Conservation (phyloP, 2,797 vertebrate species). For the Xenops minutus region DNA sequence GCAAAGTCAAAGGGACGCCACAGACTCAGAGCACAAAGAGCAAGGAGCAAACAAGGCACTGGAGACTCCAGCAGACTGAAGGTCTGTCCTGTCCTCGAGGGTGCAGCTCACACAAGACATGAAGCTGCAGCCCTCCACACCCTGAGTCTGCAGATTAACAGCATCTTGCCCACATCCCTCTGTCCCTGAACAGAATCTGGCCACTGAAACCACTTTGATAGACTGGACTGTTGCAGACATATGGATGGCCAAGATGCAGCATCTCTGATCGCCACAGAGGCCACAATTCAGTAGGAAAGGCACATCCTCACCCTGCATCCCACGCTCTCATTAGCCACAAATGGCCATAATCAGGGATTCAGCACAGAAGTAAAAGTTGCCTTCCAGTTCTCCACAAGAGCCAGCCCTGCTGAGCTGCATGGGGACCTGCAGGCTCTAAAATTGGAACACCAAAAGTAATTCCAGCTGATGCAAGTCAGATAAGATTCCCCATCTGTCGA, state of each 20-base stretch:
- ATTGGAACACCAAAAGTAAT: not conserved
- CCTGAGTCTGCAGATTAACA: not conserved
- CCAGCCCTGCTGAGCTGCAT: not conserved
- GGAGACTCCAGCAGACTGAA: not conserved
- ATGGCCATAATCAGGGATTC: not conserved
- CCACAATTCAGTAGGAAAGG: not conserved
- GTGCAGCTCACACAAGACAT: not conserved
- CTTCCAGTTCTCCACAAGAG: not conserved
- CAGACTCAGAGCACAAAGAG: not conserved
- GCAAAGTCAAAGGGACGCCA: conserved; percentile 9
- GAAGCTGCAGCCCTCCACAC: not conserved
- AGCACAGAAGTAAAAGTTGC: not conserved
- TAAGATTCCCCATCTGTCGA: conserved; percentile 41
- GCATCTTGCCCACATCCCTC: not conserved
- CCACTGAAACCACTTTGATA: not conserved
- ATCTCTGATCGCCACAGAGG: not conserved
- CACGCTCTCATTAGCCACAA: not conserved
- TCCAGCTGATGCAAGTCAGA: conserved; percentile 36
- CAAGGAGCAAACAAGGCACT: not conserved
- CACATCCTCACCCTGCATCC: not conserved
- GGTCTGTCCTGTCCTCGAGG: not conserved
- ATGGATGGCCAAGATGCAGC: not conserved
- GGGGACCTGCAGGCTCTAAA: not conserved
- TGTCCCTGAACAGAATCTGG: not conserved
- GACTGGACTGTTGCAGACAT: not conserved